phyloP scores from a whole-genome alignment of 2,113 vertebrate species.

The Gavia stellata region DNA sequence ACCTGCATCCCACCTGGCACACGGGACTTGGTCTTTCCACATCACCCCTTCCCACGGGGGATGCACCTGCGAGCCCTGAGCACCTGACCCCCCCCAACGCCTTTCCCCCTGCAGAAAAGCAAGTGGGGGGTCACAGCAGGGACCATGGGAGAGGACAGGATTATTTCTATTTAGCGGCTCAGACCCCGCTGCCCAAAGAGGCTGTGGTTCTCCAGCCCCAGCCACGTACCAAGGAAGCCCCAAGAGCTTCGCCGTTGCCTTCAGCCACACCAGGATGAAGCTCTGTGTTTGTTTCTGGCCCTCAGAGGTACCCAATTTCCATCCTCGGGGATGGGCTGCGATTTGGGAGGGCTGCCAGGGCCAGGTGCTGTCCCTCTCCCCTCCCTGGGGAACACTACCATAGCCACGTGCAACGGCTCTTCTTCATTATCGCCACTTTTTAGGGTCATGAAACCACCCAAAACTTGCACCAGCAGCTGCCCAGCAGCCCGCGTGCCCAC shows the following conservation, averaged over 20 bases:
- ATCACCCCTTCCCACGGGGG: not conserved
- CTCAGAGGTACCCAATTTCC: not conserved
- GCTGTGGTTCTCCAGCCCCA: not conserved
- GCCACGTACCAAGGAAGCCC: rapidly evolving
- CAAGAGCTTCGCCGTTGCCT: not conserved
- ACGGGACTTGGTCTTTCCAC: not conserved
- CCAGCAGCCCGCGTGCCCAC: rapidly evolving
- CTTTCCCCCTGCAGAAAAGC: not conserved
- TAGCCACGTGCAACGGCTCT: rapidly evolving
- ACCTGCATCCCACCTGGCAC: not conserved
- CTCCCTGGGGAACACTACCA: not conserved
- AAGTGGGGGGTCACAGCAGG: not conserved
- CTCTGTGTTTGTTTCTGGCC: rapidly evolving
- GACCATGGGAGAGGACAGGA: rapidly evolving
- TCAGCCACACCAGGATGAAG: not conserved
- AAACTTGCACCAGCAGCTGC: not conserved
- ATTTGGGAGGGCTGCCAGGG: not conserved
- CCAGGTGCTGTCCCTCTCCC: not conserved
- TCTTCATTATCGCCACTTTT: not conserved
- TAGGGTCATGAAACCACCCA: not conserved
- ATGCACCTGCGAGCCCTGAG: rapidly evolving
- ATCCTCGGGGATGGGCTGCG: too few species aligned
- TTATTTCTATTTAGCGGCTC: not conserved
- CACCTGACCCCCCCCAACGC: rapidly evolving
- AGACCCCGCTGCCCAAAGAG: not conserved